Conservation (phyloP, 2,888 invertebrate species). For the Linnaemya tessellans region DNA sequence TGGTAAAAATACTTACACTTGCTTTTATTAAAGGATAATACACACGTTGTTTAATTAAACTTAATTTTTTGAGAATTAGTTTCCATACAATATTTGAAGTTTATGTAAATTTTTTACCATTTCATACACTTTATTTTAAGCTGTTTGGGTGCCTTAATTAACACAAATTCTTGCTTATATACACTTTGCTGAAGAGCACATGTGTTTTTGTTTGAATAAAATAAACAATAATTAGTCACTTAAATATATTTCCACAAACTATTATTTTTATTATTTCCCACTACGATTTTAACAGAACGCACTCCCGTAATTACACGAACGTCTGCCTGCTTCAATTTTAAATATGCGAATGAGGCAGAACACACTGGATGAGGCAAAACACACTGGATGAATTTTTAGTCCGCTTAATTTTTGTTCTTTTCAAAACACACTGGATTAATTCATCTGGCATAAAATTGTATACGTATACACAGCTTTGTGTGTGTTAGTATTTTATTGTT, state of each 20-base stretch:
- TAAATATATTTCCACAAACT: constrained; percentile 44
- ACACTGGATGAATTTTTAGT: too few species aligned
- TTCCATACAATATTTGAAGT: background rate
- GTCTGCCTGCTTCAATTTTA: constrained; percentile 52
- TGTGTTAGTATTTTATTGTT: too few species aligned
- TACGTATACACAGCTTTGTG: too few species aligned
- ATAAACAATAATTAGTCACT: constrained; percentile 48
- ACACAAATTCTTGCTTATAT: constrained; percentile 5
- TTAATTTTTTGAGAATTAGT: background rate
- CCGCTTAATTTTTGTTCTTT: too few species aligned
- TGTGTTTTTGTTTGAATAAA: constrained; percentile 25
- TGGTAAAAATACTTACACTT: constrained; percentile 38
- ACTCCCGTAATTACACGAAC: constrained; percentile 33
- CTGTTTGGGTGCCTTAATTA: background rate
- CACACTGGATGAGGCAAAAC: too few species aligned
- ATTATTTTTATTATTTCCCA: constrained; percentile 6
- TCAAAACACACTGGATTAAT: too few species aligned
- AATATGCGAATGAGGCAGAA: constrained; percentile 67
- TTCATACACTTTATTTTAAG: background rate
- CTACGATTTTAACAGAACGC: background rate
- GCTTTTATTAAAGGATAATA: constrained; percentile 37
- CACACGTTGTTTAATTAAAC: background rate
- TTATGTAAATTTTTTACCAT: background rate
- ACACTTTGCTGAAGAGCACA: constrained; percentile 8
- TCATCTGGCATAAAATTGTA: too few species aligned